Evolutionary conservation across 2,888 invertebrate species (phyloP).

Genomic region (Synergus itoensis): DNA sequence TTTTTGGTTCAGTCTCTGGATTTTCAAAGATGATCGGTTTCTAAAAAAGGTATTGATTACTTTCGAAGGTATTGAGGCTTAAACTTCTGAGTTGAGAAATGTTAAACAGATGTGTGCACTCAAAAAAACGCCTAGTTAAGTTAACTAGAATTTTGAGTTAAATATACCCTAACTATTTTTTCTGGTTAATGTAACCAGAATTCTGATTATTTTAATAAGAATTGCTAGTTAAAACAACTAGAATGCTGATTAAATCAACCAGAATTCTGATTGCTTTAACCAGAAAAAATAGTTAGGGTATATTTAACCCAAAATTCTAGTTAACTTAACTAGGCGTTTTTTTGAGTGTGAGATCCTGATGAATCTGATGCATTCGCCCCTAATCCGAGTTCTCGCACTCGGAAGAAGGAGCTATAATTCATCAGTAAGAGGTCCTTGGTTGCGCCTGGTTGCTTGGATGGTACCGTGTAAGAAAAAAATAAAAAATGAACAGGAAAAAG

Average conservation of each 20-base stretch:
- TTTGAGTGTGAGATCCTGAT: neutral
- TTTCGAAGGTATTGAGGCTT: neutral
- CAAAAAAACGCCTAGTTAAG: no score
- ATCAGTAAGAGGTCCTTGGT: slow-evolving; percentile 55
- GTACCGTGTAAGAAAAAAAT: slow-evolving; percentile 46
- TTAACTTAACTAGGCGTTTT: no score
- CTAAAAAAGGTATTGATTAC: neutral
- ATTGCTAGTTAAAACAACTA: no score
- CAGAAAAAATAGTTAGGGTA: no score
- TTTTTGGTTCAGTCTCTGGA: neutral
- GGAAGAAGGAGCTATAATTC: slow-evolving; percentile 63
- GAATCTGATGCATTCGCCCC: slow-evolving; percentile 18
- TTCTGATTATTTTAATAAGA: no score
- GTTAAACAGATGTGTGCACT: neutral
- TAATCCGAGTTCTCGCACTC: slow-evolving; percentile 55
- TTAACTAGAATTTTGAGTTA: no score
- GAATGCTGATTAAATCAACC: no score
- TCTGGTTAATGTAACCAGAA: no score
- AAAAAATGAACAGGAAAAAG: slow-evolving; percentile 54
- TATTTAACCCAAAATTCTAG: no score
- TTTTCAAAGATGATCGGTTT: neutral
- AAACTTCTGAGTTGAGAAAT: neutral
- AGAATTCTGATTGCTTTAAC: no score
- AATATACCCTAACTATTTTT: no score
- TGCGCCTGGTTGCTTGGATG: slow-evolving; percentile 19